Base-by-base conservation (phyloP, 2,888 invertebrate genomes). In the Erebia palarica region DNA sequence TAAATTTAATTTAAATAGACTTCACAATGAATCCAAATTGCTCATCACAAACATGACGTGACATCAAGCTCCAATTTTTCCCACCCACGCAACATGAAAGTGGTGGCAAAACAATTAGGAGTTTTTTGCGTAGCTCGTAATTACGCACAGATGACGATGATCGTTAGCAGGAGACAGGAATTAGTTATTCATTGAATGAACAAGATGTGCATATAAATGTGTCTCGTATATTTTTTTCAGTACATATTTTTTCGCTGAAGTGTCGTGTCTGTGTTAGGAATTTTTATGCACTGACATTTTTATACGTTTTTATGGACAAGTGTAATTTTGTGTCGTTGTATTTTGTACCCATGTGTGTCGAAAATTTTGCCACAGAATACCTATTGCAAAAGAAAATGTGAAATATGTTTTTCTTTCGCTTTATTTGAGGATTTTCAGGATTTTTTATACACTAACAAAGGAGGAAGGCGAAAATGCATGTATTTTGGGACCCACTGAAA, bases 81-180 rank as follows among this genome's bases (percentile, higher is more conserved):
- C 49, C 77, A 76, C 76, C 73, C 68, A 71, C 75, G 42, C 75
- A 77, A 74, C 77, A 77, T 80, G 78, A 75, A 76, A 83, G 82
- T 79, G 81, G 80, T 81, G 82, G 84, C 86, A 87, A 90, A 89
- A 88, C 86, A 88, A 89, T 87, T 87, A 89, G 80, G 77, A 77
- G 76, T 79, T 86, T 90, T 88, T 90, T 89, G 84, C 84, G 85
- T 57, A 44, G 83, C 77, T 75, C 75, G 86, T 88, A 89, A 91
- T 91, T 91, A 90, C 86, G 75, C 74, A 76, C 91, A 90, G 91
- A 89, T 90, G 91, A 84, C 88, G 87, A 75, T 78, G 78, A 82
- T 86, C 88, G 86, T 90, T 90, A 89, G 86, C 80, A 75, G 65
- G 58, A 66, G 66, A 66, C 69, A 73, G 69, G 63, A 60, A 74